Conservation (phyloP, 2,797 vertebrate genomes). For the Girardinus metallicus region DNA sequence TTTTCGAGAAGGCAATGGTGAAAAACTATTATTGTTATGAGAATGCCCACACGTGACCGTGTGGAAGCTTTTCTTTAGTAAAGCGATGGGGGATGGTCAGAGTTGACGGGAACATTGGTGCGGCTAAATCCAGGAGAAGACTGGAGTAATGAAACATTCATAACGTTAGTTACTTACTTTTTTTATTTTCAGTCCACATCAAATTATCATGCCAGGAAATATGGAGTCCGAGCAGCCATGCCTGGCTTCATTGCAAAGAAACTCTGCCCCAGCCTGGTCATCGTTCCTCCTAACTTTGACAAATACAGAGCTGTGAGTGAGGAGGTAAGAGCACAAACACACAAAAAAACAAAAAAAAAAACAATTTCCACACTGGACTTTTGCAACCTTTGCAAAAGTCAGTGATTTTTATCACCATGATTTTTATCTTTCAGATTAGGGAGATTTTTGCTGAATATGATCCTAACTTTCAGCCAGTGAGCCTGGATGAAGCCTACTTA, state of each 20-base stretch:
- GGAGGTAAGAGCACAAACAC: slow-evolving; percentile 81
- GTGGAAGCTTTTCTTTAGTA: background rate
- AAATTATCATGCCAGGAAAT: slow-evolving; percentile 95
- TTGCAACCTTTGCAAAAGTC: slow-evolving; percentile 1
- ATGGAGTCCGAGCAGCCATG: slow-evolving; percentile 96
- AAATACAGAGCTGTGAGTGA: slow-evolving; percentile 92
- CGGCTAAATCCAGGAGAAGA: background rate
- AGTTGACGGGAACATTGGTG: background rate
- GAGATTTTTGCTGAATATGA: slow-evolving; percentile 93
- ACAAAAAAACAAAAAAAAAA: background rate
- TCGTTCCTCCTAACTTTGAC: slow-evolving; percentile 91
- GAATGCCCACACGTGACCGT: no score
- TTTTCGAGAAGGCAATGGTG: background rate
- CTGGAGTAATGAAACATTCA: background rate
- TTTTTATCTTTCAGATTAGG: slow-evolving; percentile 82
- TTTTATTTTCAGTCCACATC: slow-evolving; percentile 89
- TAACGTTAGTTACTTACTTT: background rate
- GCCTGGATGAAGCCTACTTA: slow-evolving; percentile 97
- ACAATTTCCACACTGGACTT: background rate
- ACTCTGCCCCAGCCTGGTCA: slow-evolving; percentile 90
- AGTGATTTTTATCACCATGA: no score
- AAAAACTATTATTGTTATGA: background rate
- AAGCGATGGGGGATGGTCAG: no score
- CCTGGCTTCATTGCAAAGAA: slow-evolving; percentile 98
- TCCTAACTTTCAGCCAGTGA: slow-evolving; percentile 90